Base-by-base conservation (phyloP, 2,113 vertebrate species). In the Desmodus rotundus region DNA sequence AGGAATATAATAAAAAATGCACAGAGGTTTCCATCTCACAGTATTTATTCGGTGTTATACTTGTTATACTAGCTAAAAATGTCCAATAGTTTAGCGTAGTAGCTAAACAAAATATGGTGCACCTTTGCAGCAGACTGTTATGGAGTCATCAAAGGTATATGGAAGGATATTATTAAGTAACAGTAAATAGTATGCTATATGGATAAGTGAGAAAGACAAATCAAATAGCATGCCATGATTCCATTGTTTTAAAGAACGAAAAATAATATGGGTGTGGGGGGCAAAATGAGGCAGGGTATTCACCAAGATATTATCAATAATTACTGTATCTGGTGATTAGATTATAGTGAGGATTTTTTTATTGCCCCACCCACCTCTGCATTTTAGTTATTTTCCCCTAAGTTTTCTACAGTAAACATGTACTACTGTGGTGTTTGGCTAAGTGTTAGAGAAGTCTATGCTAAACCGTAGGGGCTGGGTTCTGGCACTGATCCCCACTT, bases 261-360 rank as follows among this genome's bases (percentile, higher is more conserved):
- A 86, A 70, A 68, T 86, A 76, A 47, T 68, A 56, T 11, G 14
- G 41, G 3, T 67, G 45, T 31, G 38, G 12, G 38, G 33, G 36
- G 24, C 3, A 16, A 92, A 77, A 77, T 77, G 33, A 78, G 8
- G 26, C 81, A 78, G 19, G 7, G 43, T 81, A 81, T 20, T 86
- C 45, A 88, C 36, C 8, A 87, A 81, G 54, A 86, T 72, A 16
- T 74, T 74, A 52, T 54, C 36, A 61, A 4, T 68, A 43, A 86
- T 86, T 78, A 54, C 80, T 93, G 93, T 96, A 93, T 90, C 26
- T 43, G 7, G 22, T 76, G 33, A 89, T 65, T 85, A 56, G 31
- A 74, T 54, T 61, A 74, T n/a, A 5, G 3, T 91, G 61, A 77
- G 19, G 4, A 28, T 61, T 61, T 61, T 61, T 61, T 26, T 28